Evolutionary conservation across 2,797 vertebrate genomes (phyloP), one percentile per base, ranked within the genome.

Genomic region (Malurus splendens): DNA sequence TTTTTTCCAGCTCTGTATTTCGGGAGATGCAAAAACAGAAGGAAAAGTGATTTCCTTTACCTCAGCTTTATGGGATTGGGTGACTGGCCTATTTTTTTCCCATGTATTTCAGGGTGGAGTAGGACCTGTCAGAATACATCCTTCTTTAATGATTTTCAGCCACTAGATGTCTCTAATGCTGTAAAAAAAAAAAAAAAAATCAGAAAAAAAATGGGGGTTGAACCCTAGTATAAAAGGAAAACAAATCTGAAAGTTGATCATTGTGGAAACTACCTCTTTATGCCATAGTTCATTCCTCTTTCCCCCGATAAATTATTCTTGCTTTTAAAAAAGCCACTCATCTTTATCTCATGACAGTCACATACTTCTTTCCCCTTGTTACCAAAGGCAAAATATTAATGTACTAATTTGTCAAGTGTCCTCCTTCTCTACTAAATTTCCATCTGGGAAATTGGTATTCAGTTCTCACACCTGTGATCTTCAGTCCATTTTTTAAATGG

Each of bases 101-200:
- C 3, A 22, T 32, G 27, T 9, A 19, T 60, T 75, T 83, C 19
- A 41, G 24, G 12, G 7, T 59, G 19, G 44, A 59, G 50, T 23
- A 47, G 18, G n/a, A 71, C 33, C 24, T 50, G 32, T 45, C 27
- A 20, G 20, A 27, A 39, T 64, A 61, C 14, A 47, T 55, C 79
- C 45, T 77, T 71, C 28, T 76, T 80, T 65, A 75, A 66, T 1
- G 2, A 10, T 79, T 74, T 88, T 82, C 54, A 90, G 41, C 81
- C 92, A 65, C 92, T 86, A 94, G 94, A 71, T 86, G 90, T 92
- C 93, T 50, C 94, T 86, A 71, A 91, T 50, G 86, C 12, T 76
- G 67, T 39, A 70, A 73, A 73, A 39, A 89, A 83, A 89, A 71
- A 45, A 28, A 55, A 66, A 23, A 24, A 39, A 13, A 39, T 47